phyloP scores from a whole-genome alignment of 2,797 vertebrate genomes.

The Jordanella pulchra region DNA sequence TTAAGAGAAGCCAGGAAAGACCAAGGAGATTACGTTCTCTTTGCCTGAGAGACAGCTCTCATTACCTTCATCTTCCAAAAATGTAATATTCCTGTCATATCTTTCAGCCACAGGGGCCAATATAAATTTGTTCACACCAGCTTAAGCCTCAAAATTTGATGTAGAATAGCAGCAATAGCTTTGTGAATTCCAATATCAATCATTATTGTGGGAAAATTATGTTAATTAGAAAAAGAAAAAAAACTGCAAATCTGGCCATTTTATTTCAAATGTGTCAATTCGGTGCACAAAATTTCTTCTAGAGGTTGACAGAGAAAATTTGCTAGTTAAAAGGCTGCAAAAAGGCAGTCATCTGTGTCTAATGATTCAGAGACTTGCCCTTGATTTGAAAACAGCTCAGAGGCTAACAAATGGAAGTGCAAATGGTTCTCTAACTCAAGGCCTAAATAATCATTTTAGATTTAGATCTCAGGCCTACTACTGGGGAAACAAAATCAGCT shows the following conservation, averaged over 20 bases:
- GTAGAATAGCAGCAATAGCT: slow-evolving; percentile 12
- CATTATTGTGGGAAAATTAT: slow-evolving; percentile 4
- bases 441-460: slow-evolving; percentile 76
- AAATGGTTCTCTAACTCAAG: slow-evolving; percentile 71
- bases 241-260: slow-evolving; percentile 7
- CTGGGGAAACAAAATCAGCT: slow-evolving; percentile 67
- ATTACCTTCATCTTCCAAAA: slow-evolving; percentile 69
- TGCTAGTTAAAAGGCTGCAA: slow-evolving; percentile 49
- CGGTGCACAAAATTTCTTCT: slow-evolving; percentile 10
- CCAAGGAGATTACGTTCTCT: slow-evolving; percentile 61
- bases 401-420: slow-evolving; percentile 70
- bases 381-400: slow-evolving; percentile 72
- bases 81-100: slow-evolving; percentile 61
- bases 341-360: slow-evolving; percentile 59
- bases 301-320: slow-evolving; percentile 45
- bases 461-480: slow-evolving; percentile 75
- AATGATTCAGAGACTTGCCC: slow-evolving; percentile 71
- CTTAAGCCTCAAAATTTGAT: slow-evolving; percentile 15
- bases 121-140: slow-evolving; percentile 21
- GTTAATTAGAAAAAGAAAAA: slow-evolving; percentile 11
- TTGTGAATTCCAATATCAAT: slow-evolving; percentile 20
- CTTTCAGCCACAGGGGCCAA: slow-evolving; percentile 19
- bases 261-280: slow-evolving; percentile 35
- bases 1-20: slow-evolving; percentile 59
- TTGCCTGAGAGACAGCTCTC: slow-evolving; percentile 65